Evolutionary conservation across 2,797 vertebrate genomes (phyloP).

Genomic region (Betta splendens): DNA sequence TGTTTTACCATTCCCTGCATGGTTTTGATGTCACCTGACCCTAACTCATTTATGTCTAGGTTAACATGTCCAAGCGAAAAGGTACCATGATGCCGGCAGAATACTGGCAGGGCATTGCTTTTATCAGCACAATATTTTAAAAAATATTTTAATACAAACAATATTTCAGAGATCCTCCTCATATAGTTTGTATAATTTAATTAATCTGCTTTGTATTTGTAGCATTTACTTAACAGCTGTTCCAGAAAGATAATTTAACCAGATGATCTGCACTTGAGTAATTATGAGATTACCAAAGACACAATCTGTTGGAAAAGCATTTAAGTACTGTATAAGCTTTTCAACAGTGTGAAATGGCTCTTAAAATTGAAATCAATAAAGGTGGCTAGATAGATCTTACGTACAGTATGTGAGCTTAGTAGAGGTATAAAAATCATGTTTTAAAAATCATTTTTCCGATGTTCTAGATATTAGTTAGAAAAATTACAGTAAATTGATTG

Average conservation of each 20-base stretch:
- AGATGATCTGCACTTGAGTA: conserved; percentile 15
- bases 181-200: conserved; percentile 21
- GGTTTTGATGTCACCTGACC: too few species aligned
- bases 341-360: background rate
- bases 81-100: background rate
- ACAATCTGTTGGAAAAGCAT: conserved; percentile 11
- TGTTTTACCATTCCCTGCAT: too few species aligned
- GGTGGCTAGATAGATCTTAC: too few species aligned
- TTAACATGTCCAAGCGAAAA: too few species aligned
- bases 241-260: conserved; percentile 7
- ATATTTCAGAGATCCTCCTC: conserved; percentile 12
- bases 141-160: conserved; percentile 7
- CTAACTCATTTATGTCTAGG: too few species aligned
- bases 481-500: background rate
- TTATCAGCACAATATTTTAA: background rate
- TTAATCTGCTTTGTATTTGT: background rate
- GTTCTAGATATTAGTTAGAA: background rate
- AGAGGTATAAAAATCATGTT: too few species aligned
- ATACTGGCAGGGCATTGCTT: background rate
- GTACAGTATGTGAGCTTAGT: too few species aligned
- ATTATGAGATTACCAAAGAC: conserved; percentile 14
- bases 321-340: background rate
- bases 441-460: too few species aligned
- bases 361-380: too few species aligned
- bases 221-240: conserved; percentile 23